Conservation (phyloP, 2,113 vertebrate species). For the Mustela lutreola region DNA sequence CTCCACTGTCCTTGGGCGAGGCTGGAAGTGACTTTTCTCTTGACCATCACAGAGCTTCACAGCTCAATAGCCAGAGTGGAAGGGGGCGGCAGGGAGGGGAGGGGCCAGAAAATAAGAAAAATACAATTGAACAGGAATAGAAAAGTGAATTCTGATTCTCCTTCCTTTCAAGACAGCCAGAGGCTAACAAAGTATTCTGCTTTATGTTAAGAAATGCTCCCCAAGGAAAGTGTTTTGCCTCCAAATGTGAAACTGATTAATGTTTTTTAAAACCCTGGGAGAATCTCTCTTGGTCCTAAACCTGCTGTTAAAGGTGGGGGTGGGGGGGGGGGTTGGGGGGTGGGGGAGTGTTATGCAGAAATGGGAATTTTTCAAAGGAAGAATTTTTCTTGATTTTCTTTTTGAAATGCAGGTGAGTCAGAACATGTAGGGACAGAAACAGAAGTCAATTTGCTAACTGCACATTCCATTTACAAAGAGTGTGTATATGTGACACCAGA, state of each 20-base stretch:
- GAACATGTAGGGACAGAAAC: background rate
- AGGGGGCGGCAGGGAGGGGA: background rate
- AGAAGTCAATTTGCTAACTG: background rate
- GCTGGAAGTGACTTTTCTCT: background rate
- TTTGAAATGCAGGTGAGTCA: background rate
- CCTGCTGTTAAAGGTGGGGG: background rate
- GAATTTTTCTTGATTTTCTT: background rate
- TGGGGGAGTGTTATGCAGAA: background rate
- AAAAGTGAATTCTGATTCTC: background rate
- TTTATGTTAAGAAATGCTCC: slow-evolving; percentile 52
- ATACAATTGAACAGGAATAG: background rate
- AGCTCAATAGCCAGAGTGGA: background rate
- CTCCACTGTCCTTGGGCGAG: background rate
- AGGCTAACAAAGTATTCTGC: slow-evolving; percentile 1
- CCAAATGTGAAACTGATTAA: slow-evolving; percentile 61
- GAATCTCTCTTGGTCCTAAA: background rate
- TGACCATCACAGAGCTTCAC: background rate
- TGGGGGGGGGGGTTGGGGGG: no score
- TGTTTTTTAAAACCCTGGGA: slow-evolving; percentile 47
- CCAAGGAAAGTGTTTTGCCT: slow-evolving; percentile 43
- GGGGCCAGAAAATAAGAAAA: background rate
- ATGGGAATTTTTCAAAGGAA: background rate
- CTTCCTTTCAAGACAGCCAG: background rate
- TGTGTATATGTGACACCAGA: background rate
- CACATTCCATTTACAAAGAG: background rate